These are phyloP conservation scores for Macropus fuliginosus DNA, from an alignment of 2,797 vertebrate genomes.

Conservation along the genomic window DNA sequence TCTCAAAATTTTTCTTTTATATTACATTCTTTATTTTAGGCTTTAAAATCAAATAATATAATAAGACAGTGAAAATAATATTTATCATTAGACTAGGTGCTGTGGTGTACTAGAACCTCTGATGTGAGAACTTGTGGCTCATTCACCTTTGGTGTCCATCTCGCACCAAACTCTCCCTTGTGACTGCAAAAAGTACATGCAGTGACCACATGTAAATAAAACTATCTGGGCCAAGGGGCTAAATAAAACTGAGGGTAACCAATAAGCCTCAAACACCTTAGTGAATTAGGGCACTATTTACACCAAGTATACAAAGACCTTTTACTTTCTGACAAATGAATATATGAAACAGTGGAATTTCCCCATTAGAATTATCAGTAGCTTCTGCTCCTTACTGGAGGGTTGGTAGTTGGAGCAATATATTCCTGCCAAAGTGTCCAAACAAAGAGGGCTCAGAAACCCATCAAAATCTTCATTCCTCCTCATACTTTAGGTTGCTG, in stretches of 20 bases:
- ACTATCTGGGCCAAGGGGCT: background rate
- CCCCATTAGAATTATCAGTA: background rate
- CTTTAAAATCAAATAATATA: background rate
- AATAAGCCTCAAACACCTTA: background rate
- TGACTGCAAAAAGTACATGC: background rate
- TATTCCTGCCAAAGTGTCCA: background rate
- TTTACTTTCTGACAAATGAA: background rate
- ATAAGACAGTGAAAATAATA: background rate
- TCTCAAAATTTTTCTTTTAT: background rate
- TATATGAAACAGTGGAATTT: background rate
- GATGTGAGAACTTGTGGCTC: too few species aligned
- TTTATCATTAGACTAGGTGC: background rate
- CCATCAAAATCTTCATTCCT: background rate
- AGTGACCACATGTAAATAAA: background rate
- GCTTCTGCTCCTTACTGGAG: background rate
- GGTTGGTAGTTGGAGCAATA: background rate
- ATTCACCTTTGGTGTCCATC: background rate
- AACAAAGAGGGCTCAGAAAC: background rate
- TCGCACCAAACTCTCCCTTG: background rate
- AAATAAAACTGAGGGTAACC: background rate
- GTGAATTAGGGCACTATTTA: background rate
- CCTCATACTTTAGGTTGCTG: background rate
- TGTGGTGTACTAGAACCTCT: background rate
- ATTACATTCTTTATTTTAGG: background rate
- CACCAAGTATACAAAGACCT: background rate